Base-by-base conservation (phyloP, 2,888 invertebrate genomes). In the Phalangium opilio region DNA sequence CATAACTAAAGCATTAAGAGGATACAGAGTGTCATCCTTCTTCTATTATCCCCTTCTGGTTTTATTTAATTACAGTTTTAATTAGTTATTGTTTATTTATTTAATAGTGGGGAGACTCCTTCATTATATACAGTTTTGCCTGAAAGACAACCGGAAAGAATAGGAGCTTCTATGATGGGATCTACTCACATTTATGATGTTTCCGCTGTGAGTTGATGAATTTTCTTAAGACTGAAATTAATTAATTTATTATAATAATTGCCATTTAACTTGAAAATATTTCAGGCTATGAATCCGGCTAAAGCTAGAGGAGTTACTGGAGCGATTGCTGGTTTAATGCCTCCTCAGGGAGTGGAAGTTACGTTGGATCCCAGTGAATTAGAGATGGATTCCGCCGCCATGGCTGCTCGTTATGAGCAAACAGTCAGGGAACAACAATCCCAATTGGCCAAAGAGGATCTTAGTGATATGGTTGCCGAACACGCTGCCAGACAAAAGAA, bases 111-210 rank as follows among this genome's bases (percentile, higher is more conserved):
- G 27, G 93, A 95, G 63, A 90, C 91, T 0, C 95, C 93, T 1
- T 85, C 87, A 0, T 70, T 98, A 20, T 98, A 91, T 69, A 91
- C 91, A 60, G 84, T 98, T 49, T 68, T 98, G 49, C 93, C 93
- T 21, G 98, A 98, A 70, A 84, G 91, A 61, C 81, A 86, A 54
- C 79, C 81, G 21, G 93, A 93, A 48, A 77, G 87, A 44, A 77
- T 95, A 47, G 81, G 84, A 1, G 82, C 81, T 47, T 76, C 81
- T 1, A 95, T 99, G 93, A 72, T 73, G 72, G 98, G 84, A 3
- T 95, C 95, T 41, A 89, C 89, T 0, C 98, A 99, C 67, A 89
- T 95, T 0, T 99, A 98, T 65, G 98, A 99, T 63, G 78, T 98
- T 69, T 77, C 81, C 35, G 76, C 75, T 19, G 78, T 77, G 35